phyloP scores from a whole-genome alignment of 1,140 invertebrate species.

The Camponotus vicinus region DNA sequence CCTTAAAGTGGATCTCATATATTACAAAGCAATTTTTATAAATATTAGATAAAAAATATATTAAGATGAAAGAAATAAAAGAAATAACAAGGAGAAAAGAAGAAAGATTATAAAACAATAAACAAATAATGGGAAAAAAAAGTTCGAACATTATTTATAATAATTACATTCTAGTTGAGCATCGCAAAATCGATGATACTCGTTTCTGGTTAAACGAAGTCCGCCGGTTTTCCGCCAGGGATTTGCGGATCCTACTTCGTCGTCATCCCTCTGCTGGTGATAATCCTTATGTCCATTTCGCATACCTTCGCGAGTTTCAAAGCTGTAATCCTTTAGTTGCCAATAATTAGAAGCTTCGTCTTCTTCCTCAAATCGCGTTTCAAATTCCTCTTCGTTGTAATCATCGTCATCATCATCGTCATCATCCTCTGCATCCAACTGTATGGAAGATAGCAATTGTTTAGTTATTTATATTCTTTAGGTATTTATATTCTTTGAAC shows the following conservation, averaged over 20 bases:
- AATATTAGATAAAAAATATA: not conserved
- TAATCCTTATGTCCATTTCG: slow-evolving; percentile 60
- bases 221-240: slow-evolving; percentile 88
- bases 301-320: slow-evolving; percentile 72
- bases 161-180: slow-evolving; percentile 91
- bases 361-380: slow-evolving; percentile 81
- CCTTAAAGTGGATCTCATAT: no score
- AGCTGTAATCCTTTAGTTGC: slow-evolving; percentile 73
- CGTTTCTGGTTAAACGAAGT: slow-evolving; percentile 88
- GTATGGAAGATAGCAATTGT: slow-evolving; percentile 20
- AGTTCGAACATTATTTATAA: slow-evolving; percentile 34
- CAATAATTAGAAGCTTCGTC: slow-evolving; percentile 74
- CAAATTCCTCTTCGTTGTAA: slow-evolving; percentile 80
- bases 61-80: not conserved
- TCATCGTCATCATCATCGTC: slow-evolving; percentile 83
- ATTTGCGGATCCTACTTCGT: slow-evolving; percentile 86
- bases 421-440: slow-evolving; percentile 82
- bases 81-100: not conserved
- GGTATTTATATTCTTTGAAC: not conserved
- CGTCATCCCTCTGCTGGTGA: slow-evolving; percentile 74
- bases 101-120: not conserved
- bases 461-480: not conserved
- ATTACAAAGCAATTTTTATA: not conserved
- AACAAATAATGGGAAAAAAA: not conserved
- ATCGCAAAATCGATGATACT: slow-evolving; percentile 92